Conservation (phyloP, 92 coral and sea anemone species). For the Porites lobata region DNA sequence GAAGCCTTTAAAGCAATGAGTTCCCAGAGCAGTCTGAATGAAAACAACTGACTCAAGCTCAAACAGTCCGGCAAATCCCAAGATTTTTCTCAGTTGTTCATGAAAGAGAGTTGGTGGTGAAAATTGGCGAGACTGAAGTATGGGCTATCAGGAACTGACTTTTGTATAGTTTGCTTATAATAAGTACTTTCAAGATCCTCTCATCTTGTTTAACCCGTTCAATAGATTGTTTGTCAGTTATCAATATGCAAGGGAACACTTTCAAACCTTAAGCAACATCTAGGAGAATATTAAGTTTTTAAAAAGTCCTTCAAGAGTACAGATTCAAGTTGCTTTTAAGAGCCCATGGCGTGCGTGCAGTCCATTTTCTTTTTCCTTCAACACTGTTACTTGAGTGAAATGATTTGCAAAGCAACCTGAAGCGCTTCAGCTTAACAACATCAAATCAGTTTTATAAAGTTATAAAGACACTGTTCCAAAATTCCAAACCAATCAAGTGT, state of each 20-base stretch:
- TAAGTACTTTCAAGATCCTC: constrained; percentile 26
- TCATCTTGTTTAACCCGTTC: neutral
- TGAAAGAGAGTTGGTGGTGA: too few species aligned
- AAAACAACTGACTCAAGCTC: too few species aligned
- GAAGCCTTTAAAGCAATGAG: too few species aligned
- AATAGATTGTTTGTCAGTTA: neutral
- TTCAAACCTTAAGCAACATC: neutral
- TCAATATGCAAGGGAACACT: neutral
- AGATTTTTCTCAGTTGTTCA: neutral
- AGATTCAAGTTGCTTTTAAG: too few species aligned
- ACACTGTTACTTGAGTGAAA: too few species aligned
- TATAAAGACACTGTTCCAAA: neutral
- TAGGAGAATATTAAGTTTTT: too few species aligned
- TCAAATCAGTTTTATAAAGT: too few species aligned
- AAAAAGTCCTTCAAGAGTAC: too few species aligned
- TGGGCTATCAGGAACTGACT: too few species aligned
- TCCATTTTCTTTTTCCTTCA: too few species aligned
- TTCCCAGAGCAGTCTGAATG: too few species aligned
- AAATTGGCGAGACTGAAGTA: too few species aligned
- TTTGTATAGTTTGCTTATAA: neutral
- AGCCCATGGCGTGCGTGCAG: neutral
- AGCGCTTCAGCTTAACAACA: neutral
- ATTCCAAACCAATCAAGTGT: neutral
- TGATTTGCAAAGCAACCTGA: neutral
- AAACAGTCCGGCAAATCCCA: neutral